Base-by-base conservation (phyloP, 2,113 vertebrate genomes). In the Vimba vimba region DNA sequence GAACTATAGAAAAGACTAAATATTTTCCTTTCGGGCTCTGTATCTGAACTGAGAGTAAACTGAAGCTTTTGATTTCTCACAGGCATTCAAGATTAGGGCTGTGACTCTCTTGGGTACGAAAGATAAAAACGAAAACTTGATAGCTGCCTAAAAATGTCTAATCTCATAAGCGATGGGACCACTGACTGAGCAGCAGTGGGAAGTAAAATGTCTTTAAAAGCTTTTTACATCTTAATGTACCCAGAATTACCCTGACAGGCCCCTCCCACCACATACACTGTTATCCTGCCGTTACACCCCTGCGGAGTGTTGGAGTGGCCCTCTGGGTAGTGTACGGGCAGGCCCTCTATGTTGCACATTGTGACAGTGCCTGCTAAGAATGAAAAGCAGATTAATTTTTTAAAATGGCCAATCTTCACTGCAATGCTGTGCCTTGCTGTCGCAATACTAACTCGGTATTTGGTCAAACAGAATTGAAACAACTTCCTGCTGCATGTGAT, bases 141-240 rank as follows among this genome's bases (percentile, higher is more conserved):
- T 90, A 82, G 87, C 87, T 91, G 90, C 91, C 88, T 89, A 84
- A 92, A 94, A 92, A 91, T 4, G 64, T 92, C 90, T 93, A 91
- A 94, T 93, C 92, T 93, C 89, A 89, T 92, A 91, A 91, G 89
- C 90, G 91, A 92, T 90, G 86, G 88, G 89, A 87, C 87, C 87
- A 77, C 91, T 91, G 92, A 90, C 90, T 86, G 89, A 84, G 87
- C 90, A 91, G 91, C 84, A 17, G 84, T 74, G 83, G 84, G 88
- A 93, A 82, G 86, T 90, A 91, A 90, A 87, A 92, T 90, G 90
- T 90, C 86, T 91, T 90, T 94, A 92, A 94, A 94, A 93, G 92
- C 89, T 91, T 92, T 92, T 92, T 89, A 83, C 83, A 88, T 87
- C 45, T 86, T 87, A 89, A 82, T 91, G 69, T 74, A 73, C n/a